These are phyloP conservation scores for Liopterus haemorrhoidalis DNA, from an alignment of 2,888 invertebrate genomes.

Conservation along the genomic window DNA sequence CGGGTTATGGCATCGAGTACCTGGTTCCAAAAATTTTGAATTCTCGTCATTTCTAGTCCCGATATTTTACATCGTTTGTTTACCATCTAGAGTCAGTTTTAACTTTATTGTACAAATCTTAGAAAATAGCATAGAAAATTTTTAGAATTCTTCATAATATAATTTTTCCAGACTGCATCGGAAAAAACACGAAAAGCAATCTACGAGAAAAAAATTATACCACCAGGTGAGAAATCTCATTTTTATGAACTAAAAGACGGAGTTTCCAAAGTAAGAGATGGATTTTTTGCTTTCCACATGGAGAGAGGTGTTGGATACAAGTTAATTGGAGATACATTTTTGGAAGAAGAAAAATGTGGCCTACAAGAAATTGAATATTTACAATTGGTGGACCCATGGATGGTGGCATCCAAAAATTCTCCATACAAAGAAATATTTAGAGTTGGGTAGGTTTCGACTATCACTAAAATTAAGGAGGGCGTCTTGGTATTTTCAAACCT, in stretches of 20 bases:
- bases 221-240: slow-evolving; percentile 52
- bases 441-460: slow-evolving; percentile 46
- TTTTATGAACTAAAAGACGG: slow-evolving; percentile 58
- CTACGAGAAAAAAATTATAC: slow-evolving; percentile 57
- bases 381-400: slow-evolving; percentile 52
- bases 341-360: slow-evolving; percentile 65
- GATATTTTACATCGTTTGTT: too few species aligned
- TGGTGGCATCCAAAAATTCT: slow-evolving; percentile 51
- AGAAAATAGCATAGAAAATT: neutral
- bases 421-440: slow-evolving; percentile 52
- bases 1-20: too few species aligned
- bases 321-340: slow-evolving; percentile 59
- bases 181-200: slow-evolving; percentile 57
- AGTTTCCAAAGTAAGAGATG: slow-evolving; percentile 52
- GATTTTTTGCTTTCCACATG: slow-evolving; percentile 63
- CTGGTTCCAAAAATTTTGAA: too few species aligned
- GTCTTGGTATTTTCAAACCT: too few species aligned
- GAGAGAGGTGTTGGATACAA: slow-evolving; percentile 62
- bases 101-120: too few species aligned
- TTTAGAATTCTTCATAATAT: neutral
- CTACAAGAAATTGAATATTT: slow-evolving; percentile 56
- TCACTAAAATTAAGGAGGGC: too few species aligned
- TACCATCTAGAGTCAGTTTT: too few species aligned
- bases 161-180: slow-evolving; percentile 51
- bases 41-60: too few species aligned